A percentile compares a stretch with the other conserved stretches of the same genome.
phyloP scores from a whole-genome alignment of 2,888 invertebrate genomes.

The Pseudeuparius sepicola region DNA sequence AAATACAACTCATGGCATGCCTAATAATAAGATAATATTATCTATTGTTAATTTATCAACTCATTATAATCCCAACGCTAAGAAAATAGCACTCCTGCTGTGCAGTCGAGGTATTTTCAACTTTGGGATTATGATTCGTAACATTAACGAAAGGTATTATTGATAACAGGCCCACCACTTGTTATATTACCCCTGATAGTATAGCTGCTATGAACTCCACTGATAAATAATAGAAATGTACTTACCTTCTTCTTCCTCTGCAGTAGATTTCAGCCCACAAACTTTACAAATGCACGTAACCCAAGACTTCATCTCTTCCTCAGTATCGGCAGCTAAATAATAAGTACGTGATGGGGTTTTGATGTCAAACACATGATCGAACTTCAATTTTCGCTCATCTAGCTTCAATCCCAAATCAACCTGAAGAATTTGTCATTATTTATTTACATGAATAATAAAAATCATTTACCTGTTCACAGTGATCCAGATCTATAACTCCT shows the following conservation, averaged over 20 bases:
- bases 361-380: conserved; percentile 80
- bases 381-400: conserved; percentile 70
- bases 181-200: too few relatives aligned
- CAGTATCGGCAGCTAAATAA: conserved; percentile 85
- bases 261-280: conserved; percentile 70
- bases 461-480: conserved; percentile 68
- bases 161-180: too few relatives aligned
- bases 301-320: conserved; percentile 91
- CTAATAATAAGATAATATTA: too few relatives aligned
- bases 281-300: conserved; percentile 89
- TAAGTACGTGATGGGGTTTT: conserved; percentile 83
- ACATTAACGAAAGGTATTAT: too few relatives aligned
- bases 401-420: conserved; percentile 81
- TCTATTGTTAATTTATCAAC: too few relatives aligned
- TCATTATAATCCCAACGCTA: too few relatives aligned
- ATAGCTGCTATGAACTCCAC: too few relatives aligned
- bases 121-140: too few relatives aligned
- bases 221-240: conserved; percentile 5
- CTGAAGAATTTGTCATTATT: conserved; percentile 14
- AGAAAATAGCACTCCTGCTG: too few relatives aligned
- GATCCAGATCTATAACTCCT: conserved; percentile 86
- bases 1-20: too few relatives aligned
- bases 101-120: too few relatives aligned
- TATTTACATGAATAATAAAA: too few relatives aligned
- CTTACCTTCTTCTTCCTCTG: conserved; percentile 34